Evolutionary conservation across 2,888 invertebrate species (phyloP).

Genomic region (Tineola bisselliella): DNA sequence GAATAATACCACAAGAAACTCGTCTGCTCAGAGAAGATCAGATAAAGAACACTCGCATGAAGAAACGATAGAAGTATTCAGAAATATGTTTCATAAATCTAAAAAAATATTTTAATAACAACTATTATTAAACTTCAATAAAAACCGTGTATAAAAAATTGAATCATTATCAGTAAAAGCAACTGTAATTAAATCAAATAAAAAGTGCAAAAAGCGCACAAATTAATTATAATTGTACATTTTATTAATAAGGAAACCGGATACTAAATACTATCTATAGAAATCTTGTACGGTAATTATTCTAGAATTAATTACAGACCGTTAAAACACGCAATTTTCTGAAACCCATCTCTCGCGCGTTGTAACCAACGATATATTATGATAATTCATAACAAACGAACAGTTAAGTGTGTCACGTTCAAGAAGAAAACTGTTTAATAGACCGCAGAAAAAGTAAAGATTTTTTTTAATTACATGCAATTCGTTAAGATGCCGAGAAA

Average conservation of each 20-base stretch:
- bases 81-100: too few species aligned
- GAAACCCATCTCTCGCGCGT: constrained; percentile 3
- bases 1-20: too few species aligned
- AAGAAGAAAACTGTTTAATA: constrained; percentile 55
- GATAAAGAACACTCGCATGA: too few species aligned
- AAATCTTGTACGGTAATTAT: not conserved
- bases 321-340: constrained; percentile 10
- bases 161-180: too few species aligned
- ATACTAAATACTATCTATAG: not conserved
- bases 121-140: too few species aligned
- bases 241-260: not conserved
- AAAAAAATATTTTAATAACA: too few species aligned
- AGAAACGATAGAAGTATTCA: too few species aligned
- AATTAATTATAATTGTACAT: too few species aligned
- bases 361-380: not conserved
- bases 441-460: constrained; percentile 59
- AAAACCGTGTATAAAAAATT: too few species aligned
- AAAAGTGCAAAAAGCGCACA: too few species aligned
- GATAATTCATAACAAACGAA: constrained; percentile 13
- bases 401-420: constrained; percentile 32
- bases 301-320: not conserved
- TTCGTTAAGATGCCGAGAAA: constrained; percentile 55
- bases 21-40: too few species aligned
- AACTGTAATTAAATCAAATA: too few species aligned
- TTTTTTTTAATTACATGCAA: constrained; percentile 48